Evolutionary conservation across 1,140 invertebrate genomes (phyloP), one percentile per base, ranked within the genome.

Genomic region (Nymphalis io): DNA sequence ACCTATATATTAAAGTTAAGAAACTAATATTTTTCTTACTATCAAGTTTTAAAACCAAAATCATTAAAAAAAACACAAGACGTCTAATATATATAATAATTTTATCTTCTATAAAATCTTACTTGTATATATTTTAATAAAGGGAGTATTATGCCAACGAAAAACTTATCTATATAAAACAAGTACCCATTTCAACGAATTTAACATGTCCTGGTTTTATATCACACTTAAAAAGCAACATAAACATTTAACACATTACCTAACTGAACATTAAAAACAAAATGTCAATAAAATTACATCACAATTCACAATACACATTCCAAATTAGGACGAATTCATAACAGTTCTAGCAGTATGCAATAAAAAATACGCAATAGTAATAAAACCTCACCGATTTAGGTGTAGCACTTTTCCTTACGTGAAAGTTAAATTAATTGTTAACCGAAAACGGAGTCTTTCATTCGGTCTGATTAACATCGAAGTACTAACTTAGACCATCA

Each of bases 351-450:
- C 39, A 27, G 18, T 20, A 3, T 16, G 60, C 44, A 15, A 60
- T 63, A 68, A 67, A 71, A 27, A 48, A 42, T 51, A 68, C 57
- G 64, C 68, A 48, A 42, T 53, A 72, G 18, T 76, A 78, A 75
- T 72, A 70, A 72, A 78, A 81, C 75, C 55, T 48, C 23, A 70
- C 67, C 74, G 70, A 78, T 79, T 79, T 75, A 16, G 70, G 70
- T 73, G 74, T 76, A 77, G 75, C 55, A 70, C 69, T 83, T 76
- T 80, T 51, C 75, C 60, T 73, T 58, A 21, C 48, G 81, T 71
- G 83, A 85, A 84, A 85, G 83, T 84, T 78, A 76, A 81, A 78
- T 78, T 71, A 65, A 74, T 74, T 51, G 59, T 70, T 69, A 70
- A 61, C 72, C 76, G 59, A 76, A 81, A 70, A 78, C 68, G 73